These are phyloP conservation scores for Cotesia vestalis DNA, from an alignment of 1,140 invertebrate genomes.

Conservation along the genomic window DNA sequence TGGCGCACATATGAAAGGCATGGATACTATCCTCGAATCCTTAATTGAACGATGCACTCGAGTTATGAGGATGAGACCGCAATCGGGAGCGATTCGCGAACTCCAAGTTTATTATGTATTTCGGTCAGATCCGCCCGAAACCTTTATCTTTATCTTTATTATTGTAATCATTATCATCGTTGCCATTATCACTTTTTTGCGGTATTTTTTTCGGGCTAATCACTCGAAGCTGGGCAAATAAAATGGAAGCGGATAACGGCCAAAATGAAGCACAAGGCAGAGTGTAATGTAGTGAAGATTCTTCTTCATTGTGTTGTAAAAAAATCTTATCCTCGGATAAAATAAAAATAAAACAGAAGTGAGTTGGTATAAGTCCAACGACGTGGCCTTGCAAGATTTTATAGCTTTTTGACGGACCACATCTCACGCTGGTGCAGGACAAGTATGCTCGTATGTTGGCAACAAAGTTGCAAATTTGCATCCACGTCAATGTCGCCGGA, in stretches of 20 bases:
- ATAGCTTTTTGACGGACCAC: conserved; percentile 48
- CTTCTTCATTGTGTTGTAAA: too few relatives aligned
- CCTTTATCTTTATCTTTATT: conserved; percentile 32
- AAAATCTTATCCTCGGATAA: not conserved
- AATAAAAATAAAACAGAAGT: not conserved
- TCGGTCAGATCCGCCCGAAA: not conserved
- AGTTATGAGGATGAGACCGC: conserved; percentile 29
- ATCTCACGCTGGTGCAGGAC: conserved; percentile 44
- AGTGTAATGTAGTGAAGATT: too few relatives aligned
- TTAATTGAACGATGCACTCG: conserved; percentile 36
- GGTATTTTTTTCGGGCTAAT: too few relatives aligned
- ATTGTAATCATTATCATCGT: not conserved
- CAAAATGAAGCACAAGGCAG: too few relatives aligned
- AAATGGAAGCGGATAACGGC: too few relatives aligned
- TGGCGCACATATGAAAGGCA: too few relatives aligned
- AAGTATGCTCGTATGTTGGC: conserved; percentile 37
- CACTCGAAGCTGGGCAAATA: too few relatives aligned
- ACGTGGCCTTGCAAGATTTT: conserved; percentile 44
- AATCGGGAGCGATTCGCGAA: conserved; percentile 21
- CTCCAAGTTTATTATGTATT: conserved; percentile 33
- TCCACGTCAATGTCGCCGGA: conserved; percentile 31
- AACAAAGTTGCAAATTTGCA: conserved; percentile 47
- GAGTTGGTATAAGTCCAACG: conserved; percentile 16
- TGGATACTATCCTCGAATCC: not conserved
- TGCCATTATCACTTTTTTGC: too few relatives aligned